Base-by-base conservation (phyloP, 1,140 invertebrate genomes). In the Lasioglossum albipes region DNA sequence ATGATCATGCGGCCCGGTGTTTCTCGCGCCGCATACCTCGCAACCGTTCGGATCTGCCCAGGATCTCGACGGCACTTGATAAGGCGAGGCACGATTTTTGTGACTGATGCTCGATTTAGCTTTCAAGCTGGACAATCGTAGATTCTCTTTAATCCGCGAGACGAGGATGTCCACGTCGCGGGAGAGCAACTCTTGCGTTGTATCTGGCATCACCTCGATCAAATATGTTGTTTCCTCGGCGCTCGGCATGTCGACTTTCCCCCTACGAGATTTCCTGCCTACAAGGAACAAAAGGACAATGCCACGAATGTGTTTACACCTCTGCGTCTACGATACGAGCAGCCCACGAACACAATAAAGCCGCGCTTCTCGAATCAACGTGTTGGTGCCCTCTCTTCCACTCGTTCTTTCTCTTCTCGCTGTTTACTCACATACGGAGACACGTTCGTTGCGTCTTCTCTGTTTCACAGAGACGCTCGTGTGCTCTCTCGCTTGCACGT, bases 131-230 rank as follows among this genome's bases (percentile, higher is more conserved):
- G 95, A 94, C 52, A 96, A 88, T n/a, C 95, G 92, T 20, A 96
- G 90, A 84, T 96, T 96, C 87, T 96, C 95, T 87, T 96, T 96
- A 68, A 96, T 96, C 90, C 96, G 95, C 36, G 95, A 94, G 36
- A 96, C 95, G 57, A 96, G 92, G 31, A 95, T 94, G 84, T 96
- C 96, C 69, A 96, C 94, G 88, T 95, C 95, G 73, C 91, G 90
- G 2, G 94, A 90, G 27, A 94, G 85, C 83, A 94, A 94, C 61
- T 94, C 93, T 85, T 93, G 92, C 59, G 89, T 89, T 67, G 90
- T 88, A 71, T 91, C 90, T 45, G 92, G 93, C 89, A 93, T 90
- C 59, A 93, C 91, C 75, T 92, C 90, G 85, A 93, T 91, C 72
- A 93, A 82, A 72, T 93, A 93, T 31, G 91, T 92, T 45, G 93